A percentile compares a stretch with the other conserved stretches of the same genome.
Conservation (phyloP, 2,113 vertebrate genomes). For the Centrocercus urophasianus region DNA sequence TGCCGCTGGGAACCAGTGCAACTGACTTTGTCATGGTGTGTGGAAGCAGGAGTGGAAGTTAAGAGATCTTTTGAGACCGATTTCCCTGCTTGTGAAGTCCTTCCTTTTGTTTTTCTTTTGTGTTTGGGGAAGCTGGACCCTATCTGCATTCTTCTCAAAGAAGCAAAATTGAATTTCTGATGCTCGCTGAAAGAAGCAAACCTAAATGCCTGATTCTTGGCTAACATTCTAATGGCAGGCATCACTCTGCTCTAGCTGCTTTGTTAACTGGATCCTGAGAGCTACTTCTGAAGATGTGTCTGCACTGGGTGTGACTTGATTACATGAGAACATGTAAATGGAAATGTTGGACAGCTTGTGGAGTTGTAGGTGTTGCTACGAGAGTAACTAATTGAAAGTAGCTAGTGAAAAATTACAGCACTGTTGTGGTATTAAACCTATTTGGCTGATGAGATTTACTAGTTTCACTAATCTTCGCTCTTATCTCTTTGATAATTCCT, state of each 20-base stretch:
- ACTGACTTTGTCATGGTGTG: rapidly evolving
- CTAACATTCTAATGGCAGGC: not conserved
- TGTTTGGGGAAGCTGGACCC: not conserved
- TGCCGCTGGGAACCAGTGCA: rapidly evolving
- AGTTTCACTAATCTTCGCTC: not conserved
- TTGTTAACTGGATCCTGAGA: not conserved
- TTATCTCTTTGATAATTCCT: not conserved
- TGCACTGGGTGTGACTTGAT: not conserved
- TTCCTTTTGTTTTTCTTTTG: not conserved
- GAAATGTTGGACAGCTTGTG: not conserved
- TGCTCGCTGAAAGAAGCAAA: not conserved
- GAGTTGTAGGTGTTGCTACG: not conserved
- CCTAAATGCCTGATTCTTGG: not conserved
- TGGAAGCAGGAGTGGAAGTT: not conserved
- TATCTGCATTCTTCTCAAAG: not conserved
- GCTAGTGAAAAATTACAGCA: not conserved
- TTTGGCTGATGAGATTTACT: not conserved
- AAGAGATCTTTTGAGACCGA: not conserved
- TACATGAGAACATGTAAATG: not conserved
- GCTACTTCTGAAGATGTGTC: not conserved
- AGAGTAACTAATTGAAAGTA: not conserved
- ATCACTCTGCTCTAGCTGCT: not conserved
- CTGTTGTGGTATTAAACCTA: not conserved
- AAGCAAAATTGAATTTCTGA: not conserved
- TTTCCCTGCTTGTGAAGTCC: not conserved